phyloP scores from a whole-genome alignment of 2,113 vertebrate species.

The Lophochroa leadbeateri region DNA sequence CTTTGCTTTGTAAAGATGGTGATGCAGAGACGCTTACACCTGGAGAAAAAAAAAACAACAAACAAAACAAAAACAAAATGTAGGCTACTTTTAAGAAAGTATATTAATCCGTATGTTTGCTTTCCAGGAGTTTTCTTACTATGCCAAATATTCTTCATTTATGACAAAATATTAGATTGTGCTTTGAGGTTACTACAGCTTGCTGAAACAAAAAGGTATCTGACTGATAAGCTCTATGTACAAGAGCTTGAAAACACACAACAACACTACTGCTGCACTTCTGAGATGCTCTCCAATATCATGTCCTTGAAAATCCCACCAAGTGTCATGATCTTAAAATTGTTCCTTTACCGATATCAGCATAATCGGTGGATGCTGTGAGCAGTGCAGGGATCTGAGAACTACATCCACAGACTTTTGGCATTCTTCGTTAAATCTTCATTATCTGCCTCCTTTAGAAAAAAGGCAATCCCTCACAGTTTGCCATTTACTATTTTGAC shows the following conservation, averaged over 20 bases:
- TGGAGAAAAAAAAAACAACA: constrained; percentile 21
- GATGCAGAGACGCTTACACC: constrained; percentile 72
- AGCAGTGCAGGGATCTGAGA: background rate
- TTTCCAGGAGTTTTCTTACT: background rate
- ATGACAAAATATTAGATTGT: background rate
- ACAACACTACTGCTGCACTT: background rate
- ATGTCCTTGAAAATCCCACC: background rate
- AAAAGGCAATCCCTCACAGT: too few relatives aligned
- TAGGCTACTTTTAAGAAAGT: background rate
- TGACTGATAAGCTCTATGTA: accelerated
- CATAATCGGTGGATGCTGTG: background rate
- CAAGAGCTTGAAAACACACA: background rate
- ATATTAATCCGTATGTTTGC: background rate
- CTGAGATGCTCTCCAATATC: background rate
- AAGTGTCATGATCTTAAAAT: background rate
- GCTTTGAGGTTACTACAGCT: background rate
- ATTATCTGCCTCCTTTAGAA: too few relatives aligned
- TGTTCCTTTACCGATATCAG: accelerated
- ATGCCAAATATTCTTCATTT: background rate
- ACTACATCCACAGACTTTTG: background rate
- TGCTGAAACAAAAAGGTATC: background rate
- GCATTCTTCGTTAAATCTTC: background rate
- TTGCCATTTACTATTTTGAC: background rate
- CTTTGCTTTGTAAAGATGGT: constrained; percentile 65
- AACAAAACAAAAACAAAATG: background rate